Evolutionary conservation across 1,140 invertebrate species (phyloP).

Genomic region (Steinernema khuongi): DNA sequence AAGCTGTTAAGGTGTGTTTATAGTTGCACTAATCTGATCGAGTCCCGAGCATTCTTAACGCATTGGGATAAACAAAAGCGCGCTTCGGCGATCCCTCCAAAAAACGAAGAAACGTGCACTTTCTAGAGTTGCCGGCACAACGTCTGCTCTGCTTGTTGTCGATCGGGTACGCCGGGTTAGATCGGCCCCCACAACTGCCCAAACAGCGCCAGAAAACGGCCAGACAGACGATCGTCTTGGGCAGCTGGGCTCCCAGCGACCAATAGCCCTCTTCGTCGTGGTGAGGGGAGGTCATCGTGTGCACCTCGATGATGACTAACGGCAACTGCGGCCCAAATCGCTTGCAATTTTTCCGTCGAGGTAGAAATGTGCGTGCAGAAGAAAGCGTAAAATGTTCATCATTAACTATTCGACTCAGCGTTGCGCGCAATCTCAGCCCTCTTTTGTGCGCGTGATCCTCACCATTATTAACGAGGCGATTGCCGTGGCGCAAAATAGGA

Average conservation of each 20-base stretch:
- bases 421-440: too few species aligned
- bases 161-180: not conserved
- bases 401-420: not conserved
- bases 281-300: not conserved
- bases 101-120: conserved; percentile 3
- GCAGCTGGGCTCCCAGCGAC: too few species aligned
- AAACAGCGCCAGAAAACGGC: too few species aligned
- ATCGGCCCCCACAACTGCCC: too few species aligned
- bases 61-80: not conserved
- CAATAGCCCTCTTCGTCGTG: too few species aligned
- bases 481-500: too few species aligned
- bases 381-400: not conserved
- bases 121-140: not conserved
- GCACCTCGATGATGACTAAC: not conserved
- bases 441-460: too few species aligned
- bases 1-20: not conserved
- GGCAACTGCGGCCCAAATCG: not conserved
- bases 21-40: not conserved
- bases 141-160: not conserved
- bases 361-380: not conserved
- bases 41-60: not conserved
- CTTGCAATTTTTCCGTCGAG: not conserved
- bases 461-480: too few species aligned
- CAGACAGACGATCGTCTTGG: too few species aligned
- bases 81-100: not conserved